Conservation (phyloP, 1,140 invertebrate species). For the Temnothorax nylanderi region DNA sequence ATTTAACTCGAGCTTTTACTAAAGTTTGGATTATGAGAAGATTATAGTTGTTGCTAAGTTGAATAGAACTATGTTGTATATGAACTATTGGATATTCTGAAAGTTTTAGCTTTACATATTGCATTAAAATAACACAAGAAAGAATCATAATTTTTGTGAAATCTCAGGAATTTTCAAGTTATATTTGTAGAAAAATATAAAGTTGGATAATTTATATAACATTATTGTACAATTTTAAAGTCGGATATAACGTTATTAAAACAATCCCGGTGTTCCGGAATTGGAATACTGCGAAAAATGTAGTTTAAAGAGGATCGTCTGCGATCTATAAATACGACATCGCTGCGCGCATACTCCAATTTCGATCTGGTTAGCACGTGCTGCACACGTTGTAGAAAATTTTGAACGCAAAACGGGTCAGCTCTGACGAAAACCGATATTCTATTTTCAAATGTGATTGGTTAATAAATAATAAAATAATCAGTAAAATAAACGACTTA, state of each 20-base stretch:
- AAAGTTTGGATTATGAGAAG: not conserved
- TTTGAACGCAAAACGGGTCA: conserved; percentile 23
- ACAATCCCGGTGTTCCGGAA: not conserved
- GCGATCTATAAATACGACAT: conserved; percentile 40
- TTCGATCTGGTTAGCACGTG: conserved; percentile 45
- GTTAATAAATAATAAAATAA: not conserved
- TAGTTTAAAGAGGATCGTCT: conserved; percentile 37
- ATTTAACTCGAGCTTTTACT: not conserved
- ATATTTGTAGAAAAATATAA: not conserved
- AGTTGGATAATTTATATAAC: not conserved
- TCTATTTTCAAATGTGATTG: conserved; percentile 1
- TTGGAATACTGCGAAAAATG: not conserved
- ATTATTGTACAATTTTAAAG: not conserved
- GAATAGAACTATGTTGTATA: not conserved
- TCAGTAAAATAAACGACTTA: not conserved
- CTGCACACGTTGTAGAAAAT: conserved; percentile 42
- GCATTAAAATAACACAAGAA: not conserved
- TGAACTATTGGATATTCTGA: not conserved
- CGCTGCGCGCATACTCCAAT: conserved; percentile 26
- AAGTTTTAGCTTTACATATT: not conserved
- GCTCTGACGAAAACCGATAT: not conserved
- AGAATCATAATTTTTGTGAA: not conserved
- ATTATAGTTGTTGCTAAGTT: conserved; percentile 1
- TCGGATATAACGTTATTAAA: not conserved
- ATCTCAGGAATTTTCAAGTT: not conserved